Percentiles rank a stretch among this genome's conserved stretches.
These are phyloP conservation scores for Xestoiulus laeticollis DNA, from an alignment of 2,888 invertebrate species.

Conservation along the genomic window DNA sequence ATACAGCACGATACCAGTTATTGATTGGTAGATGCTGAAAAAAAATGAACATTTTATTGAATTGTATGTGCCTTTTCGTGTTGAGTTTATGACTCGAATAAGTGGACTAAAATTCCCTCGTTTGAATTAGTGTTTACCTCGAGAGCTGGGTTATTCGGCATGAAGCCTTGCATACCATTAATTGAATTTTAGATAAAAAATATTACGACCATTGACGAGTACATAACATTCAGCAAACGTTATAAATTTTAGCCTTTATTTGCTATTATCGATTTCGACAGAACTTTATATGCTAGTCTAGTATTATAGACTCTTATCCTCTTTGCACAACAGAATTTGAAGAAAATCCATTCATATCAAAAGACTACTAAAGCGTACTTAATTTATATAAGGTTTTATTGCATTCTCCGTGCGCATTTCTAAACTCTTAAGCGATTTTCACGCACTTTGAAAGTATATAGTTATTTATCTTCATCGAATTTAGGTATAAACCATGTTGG, in stretches of 20 bases:
- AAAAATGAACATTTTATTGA: no score
- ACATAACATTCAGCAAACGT: neutral
- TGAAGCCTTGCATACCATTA: neutral
- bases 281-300: neutral
- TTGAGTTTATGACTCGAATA: no score
- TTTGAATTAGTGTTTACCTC: no score
- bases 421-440: neutral
- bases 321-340: neutral
- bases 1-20: no score
- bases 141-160: neutral
- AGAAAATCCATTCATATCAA: constrained; percentile 6
- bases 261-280: constrained; percentile 6
- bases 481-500: neutral
- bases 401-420: neutral
- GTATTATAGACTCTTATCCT: neutral
- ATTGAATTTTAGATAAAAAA: neutral
- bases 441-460: no score
- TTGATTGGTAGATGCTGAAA: no score
- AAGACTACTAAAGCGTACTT: neutral
- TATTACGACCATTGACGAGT: neutral
- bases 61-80: no score
- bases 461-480: no score
- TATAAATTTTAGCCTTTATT: constrained; percentile 13
- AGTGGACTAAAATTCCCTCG: no score
- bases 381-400: neutral